A percentile compares a stretch with the other conserved stretches of the same genome.
phyloP scores from a whole-genome alignment of 2,888 invertebrate species.

The Tridacna crocea region DNA sequence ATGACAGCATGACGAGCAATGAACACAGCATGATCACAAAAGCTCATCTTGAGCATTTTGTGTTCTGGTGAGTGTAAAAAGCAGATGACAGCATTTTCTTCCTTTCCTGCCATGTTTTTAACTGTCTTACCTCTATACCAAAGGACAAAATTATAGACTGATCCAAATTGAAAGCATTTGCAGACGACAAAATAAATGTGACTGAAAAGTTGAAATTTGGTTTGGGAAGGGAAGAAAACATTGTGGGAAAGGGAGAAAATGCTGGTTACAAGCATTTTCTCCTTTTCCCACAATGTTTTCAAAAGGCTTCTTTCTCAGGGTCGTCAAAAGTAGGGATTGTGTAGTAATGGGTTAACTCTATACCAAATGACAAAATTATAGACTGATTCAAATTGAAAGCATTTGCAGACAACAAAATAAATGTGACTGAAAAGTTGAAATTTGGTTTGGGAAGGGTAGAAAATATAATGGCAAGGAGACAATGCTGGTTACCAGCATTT shows the following conservation, averaged over 20 bases:
- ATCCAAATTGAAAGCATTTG: not conserved
- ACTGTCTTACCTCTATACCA: not conserved
- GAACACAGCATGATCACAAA: too few relatives aligned
- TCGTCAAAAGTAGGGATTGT: not conserved
- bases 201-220: not conserved
- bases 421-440: not conserved
- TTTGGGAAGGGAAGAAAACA: not conserved
- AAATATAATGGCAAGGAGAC: not conserved
- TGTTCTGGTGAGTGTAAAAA: too few relatives aligned
- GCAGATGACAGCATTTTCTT: too few relatives aligned
- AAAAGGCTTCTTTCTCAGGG: not conserved
- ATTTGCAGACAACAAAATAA: not conserved
- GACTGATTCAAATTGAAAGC: not conserved
- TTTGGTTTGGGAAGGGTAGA: not conserved
- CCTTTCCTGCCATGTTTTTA: too few relatives aligned
- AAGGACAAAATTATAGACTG: not conserved
- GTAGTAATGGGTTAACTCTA: not conserved
- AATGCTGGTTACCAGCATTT: not conserved
- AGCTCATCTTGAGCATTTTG: too few relatives aligned
- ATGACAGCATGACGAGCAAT: too few relatives aligned
- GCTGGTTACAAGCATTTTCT: not conserved
- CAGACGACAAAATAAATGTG: not conserved
- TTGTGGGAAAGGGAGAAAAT: not conserved
- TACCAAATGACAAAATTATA: not conserved
- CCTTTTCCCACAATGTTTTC: not conserved